Base-by-base conservation (phyloP, 2,888 invertebrate species). In the Buathra laborator region DNA sequence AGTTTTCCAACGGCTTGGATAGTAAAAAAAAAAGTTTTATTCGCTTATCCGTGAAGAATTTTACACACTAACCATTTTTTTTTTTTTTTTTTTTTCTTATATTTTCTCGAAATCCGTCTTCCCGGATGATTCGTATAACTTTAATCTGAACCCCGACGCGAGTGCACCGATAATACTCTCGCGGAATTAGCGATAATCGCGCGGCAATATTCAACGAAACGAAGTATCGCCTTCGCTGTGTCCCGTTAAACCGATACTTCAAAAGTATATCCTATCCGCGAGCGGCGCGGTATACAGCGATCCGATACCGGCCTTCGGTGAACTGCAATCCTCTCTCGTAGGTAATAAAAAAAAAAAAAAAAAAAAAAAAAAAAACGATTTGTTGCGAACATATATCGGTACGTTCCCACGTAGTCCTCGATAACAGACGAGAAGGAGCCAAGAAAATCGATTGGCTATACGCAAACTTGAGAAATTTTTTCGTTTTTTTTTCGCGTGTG, bases 371-470 rank as follows among this genome's bases (percentile, higher is more conserved):
- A 48, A 64, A 51, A 48, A 3, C 2, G 16, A 32, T 59, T 43
- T 24, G 56, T 56, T 37, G 43, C 67, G 68, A 24, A 68, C 32
- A 32, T 53, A 67, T 37, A 77, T 9, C 24, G 24, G 14, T 24
- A 10, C 16, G 62, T 78, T 78, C 78, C 70, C 78, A 78, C 78
- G 68, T 62, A 78, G 12, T 62, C 62, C 62, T 62, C 78, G 48
- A 78, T 78, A 78, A 29, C 29, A 12, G n/a, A 48, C 64, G 68
- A 59, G 10, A 53, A 70, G 16, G 68, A 44, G 59, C 46, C 59
- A 44, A 48, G 78, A 59, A 62, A 78, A 78, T 70, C 78, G 78
- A 70, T 78, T 70, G 68, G 78, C 44, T 67, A 37, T 37, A 37
- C 46, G 78, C 48, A 19, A 68, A 70, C 62, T 78, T 32, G 46